Percentiles rank a stretch among this genome's conserved stretches.
Evolutionary conservation across 2,113 vertebrate species (phyloP).

Genomic region (Sigmodon hispidus): DNA sequence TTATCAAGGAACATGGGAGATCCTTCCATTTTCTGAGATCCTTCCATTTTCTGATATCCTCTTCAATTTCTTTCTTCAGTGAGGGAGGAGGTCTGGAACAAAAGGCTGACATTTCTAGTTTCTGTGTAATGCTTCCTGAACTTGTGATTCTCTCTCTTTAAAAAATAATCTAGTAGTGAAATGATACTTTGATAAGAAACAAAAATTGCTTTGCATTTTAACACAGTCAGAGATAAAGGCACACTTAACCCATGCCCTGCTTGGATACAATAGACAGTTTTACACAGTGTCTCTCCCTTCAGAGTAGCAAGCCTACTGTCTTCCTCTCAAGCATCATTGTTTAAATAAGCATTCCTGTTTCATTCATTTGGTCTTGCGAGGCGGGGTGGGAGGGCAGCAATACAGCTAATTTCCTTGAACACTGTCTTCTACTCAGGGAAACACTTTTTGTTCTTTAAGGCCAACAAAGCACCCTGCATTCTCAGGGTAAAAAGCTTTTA

Average conservation of each 20-base stretch:
- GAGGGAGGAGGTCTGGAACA: neutral
- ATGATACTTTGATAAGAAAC: neutral
- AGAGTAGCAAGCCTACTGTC: neutral
- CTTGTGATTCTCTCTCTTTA: neutral
- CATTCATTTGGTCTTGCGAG: rapidly evolving
- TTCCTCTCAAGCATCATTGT: too few relatives aligned
- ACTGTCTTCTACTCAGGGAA: neutral
- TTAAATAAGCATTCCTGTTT: neutral
- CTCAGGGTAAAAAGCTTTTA: neutral
- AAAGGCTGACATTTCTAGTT: neutral
- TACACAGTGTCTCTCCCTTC: neutral
- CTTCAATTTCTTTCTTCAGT: too few relatives aligned
- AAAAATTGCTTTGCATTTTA: neutral
- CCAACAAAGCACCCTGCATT: neutral
- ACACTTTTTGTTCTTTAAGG: neutral
- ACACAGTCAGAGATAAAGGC: neutral
- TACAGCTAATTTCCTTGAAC: neutral
- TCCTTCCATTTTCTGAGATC: too few relatives aligned
- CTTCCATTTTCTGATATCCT: too few relatives aligned
- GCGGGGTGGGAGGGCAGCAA: rapidly evolving
- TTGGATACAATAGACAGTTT: rapidly evolving
- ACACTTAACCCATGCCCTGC: neutral
- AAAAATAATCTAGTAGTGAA: neutral
- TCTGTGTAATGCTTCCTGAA: rapidly evolving
- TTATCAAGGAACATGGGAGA: too few relatives aligned